Evolutionary conservation across 1,140 invertebrate genomes (phyloP).

Genomic region (Danaus plexippus): DNA sequence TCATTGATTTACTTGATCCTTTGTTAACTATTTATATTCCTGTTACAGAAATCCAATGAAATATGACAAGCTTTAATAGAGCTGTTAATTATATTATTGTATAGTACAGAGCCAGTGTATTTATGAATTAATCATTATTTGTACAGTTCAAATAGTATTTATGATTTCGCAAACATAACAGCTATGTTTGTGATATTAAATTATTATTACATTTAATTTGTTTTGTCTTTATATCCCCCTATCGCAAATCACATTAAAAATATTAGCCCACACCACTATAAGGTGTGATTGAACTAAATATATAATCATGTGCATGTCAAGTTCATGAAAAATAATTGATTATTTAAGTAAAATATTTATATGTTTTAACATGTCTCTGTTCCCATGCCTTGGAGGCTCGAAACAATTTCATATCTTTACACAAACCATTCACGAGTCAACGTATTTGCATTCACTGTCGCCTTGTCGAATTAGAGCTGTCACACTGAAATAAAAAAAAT

Average conservation of each 20-base stretch:
- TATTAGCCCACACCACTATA: too few species aligned
- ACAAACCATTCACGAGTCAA: conserved; percentile 58
- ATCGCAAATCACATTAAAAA: too few species aligned
- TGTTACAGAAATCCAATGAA: conserved; percentile 62
- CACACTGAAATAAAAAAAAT: conserved; percentile 48
- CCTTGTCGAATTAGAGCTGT: conserved; percentile 57
- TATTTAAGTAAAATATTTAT: too few species aligned
- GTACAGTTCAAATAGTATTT: conserved; percentile 69
- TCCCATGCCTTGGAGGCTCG: conserved; percentile 50
- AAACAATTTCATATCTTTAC: conserved; percentile 67
- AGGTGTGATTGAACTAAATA: too few species aligned
- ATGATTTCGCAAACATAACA: conserved; percentile 57
- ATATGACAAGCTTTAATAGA: conserved; percentile 66
- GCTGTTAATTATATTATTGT: conserved; percentile 64
- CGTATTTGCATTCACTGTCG: conserved; percentile 63
- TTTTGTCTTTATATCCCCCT: too few species aligned
- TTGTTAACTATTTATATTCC: conserved; percentile 70
- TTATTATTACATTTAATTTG: conserved; percentile 57
- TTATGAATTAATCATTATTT: conserved; percentile 69
- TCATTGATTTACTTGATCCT: conserved; percentile 57
- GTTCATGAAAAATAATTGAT: too few species aligned
- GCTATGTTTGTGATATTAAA: conserved; percentile 65
- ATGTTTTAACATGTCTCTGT: conserved; percentile 18
- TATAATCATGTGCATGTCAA: too few species aligned
- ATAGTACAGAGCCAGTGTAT: conserved; percentile 68